A percentile compares a stretch with the other conserved stretches of the same genome.
phyloP scores from a whole-genome alignment of 2,888 invertebrate species.

The Drosophila mimica region DNA sequence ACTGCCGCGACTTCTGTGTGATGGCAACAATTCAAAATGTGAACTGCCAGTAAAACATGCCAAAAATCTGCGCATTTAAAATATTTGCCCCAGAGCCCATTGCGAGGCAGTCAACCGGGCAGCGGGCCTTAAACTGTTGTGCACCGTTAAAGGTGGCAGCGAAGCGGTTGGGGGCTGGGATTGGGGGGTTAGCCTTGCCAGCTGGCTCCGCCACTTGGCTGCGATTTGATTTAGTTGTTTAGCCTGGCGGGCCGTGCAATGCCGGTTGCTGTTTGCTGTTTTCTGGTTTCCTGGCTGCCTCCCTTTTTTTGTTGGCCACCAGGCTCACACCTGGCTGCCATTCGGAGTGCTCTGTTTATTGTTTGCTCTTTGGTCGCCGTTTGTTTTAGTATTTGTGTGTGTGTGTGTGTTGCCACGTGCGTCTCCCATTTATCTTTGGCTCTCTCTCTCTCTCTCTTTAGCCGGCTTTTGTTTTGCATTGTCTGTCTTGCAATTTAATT shows the following conservation, averaged over 20 bases:
- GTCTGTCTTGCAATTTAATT: slow-evolving; percentile 50
- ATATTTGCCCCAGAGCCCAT: slow-evolving; percentile 79
- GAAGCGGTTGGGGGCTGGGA: background rate
- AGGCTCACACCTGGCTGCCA: slow-evolving; percentile 54
- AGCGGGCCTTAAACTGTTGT: slow-evolving; percentile 48
- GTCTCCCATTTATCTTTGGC: slow-evolving; percentile 42
- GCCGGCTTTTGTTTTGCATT: slow-evolving; percentile 38
- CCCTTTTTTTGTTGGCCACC: slow-evolving; percentile 42
- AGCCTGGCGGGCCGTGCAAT: slow-evolving; percentile 53
- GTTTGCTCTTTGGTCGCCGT: slow-evolving; percentile 56
- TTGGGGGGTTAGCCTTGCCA: slow-evolving; percentile 33
- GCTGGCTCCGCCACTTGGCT: slow-evolving; percentile 64
- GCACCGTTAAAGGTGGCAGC: slow-evolving; percentile 28
- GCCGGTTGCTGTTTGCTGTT: slow-evolving; percentile 43
- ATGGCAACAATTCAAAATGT: slow-evolving; percentile 79
- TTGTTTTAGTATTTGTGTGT: slow-evolving; percentile 48
- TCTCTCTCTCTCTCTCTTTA: slow-evolving; percentile 16
- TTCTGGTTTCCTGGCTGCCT: slow-evolving; percentile 40
- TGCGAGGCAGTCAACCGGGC: slow-evolving; percentile 72
- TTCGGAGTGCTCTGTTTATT: slow-evolving; percentile 46
- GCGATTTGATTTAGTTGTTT: slow-evolving; percentile 74
- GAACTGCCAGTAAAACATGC: slow-evolving; percentile 81
- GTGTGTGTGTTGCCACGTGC: slow-evolving; percentile 60
- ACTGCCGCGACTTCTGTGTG: slow-evolving; percentile 10
- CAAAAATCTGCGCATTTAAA: slow-evolving; percentile 80